These are phyloP conservation scores for Odontocerum albicorne DNA, from an alignment of 2,888 invertebrate species.

Conservation along the genomic window DNA sequence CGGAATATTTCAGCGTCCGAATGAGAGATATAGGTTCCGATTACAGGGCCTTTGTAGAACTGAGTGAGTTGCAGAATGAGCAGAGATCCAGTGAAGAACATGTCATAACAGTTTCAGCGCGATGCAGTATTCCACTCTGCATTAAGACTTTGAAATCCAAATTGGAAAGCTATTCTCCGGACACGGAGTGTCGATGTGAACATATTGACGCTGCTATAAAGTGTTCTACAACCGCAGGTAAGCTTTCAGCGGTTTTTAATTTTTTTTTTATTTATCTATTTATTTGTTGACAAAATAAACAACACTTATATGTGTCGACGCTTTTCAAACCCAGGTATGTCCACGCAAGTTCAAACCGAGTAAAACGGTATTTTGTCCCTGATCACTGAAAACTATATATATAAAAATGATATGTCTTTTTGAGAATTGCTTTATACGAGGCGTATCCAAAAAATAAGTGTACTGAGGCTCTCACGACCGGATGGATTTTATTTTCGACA, in stretches of 20 bases:
- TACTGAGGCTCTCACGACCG: too few relatives aligned
- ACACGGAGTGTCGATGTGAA: constrained; percentile 48
- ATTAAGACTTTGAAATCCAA: not conserved
- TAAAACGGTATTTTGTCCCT: too few relatives aligned
- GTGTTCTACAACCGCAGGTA: constrained; percentile 59
- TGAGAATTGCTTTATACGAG: too few relatives aligned
- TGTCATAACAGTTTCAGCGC: constrained; percentile 38
- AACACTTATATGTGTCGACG: too few relatives aligned
- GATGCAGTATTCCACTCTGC: not conserved
- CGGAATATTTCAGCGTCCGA: constrained; percentile 66
- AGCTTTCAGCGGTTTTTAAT: too few relatives aligned
- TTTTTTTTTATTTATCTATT: not conserved
- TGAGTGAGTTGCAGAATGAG: constrained; percentile 43
- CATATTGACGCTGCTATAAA: constrained; percentile 67
- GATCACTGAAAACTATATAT: too few relatives aligned
- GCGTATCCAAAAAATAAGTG: too few relatives aligned
- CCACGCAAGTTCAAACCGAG: too few relatives aligned
- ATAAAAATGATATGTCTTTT: too few relatives aligned
- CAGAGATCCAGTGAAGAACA: constrained; percentile 45
- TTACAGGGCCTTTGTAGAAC: constrained; percentile 72
- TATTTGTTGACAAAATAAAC: not conserved
- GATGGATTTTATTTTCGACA: too few relatives aligned
- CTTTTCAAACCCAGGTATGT: too few relatives aligned
- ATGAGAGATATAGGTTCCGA: constrained; percentile 69
- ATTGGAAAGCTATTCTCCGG: not conserved